These are phyloP conservation scores for Acronicta psi DNA, from an alignment of 2,888 invertebrate genomes.

Conservation along the genomic window DNA sequence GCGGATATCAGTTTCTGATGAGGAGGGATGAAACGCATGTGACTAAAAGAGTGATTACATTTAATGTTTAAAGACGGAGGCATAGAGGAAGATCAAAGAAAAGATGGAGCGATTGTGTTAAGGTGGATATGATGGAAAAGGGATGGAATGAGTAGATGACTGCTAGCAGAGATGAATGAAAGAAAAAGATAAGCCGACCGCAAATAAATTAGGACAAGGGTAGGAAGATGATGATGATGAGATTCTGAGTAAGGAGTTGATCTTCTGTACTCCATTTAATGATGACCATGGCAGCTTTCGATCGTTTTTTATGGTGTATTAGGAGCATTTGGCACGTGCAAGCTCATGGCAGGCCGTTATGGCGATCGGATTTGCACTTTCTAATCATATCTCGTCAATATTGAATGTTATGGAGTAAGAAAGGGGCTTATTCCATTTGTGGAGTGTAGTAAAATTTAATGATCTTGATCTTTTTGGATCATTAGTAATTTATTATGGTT, in stretches of 20 bases:
- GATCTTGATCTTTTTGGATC: background rate
- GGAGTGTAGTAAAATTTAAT: constrained; percentile 11
- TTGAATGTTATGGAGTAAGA: constrained; percentile 8
- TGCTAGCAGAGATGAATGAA: too few species aligned
- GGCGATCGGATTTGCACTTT: constrained; percentile 36
- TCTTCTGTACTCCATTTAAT: constrained; percentile 5
- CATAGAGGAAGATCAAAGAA: too few species aligned
- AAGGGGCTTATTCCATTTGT: constrained; percentile 2
- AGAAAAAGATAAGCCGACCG: too few species aligned
- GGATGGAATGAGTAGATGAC: too few species aligned
- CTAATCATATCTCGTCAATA: constrained; percentile 36
- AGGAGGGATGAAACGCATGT: too few species aligned
- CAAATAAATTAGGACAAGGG: too few species aligned
- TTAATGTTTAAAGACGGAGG: too few species aligned
- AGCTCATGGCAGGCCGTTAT: constrained; percentile 22
- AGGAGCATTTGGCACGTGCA: constrained; percentile 39
- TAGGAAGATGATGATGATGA: background rate
- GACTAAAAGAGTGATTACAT: too few species aligned
- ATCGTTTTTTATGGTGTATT: constrained; percentile 50
- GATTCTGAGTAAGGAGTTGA: background rate
- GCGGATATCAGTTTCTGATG: too few species aligned
- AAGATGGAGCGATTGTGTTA: too few species aligned
- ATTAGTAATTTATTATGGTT: background rate
- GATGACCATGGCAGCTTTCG: constrained; percentile 22
- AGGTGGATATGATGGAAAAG: too few species aligned